Evolutionary conservation across 2,888 invertebrate species (phyloP), one percentile per base, ranked within the genome.

Genomic region (Pyralis farinalis): DNA sequence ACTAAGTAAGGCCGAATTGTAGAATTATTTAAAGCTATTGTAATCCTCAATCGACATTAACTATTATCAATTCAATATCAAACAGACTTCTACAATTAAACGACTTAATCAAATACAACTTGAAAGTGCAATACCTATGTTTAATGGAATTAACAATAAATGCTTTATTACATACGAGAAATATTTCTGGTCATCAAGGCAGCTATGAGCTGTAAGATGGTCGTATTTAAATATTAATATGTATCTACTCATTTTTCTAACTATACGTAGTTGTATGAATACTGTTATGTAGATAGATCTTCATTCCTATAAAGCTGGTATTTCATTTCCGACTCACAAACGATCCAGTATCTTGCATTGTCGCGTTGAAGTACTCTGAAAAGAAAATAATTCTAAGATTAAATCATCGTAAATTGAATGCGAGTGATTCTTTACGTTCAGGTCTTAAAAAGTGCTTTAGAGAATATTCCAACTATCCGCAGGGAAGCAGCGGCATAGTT

Each of bases 281-380:
- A 87, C 87, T 87, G 87, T 84, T 73, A 70, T 72, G 72, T 80
- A 79, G 76, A 81, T 80, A 86, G 85, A 85, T 86, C 86, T 81
- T 81, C 73, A 63, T 84, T 84, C 83, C 82, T 63, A 73, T 64
- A 69, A 71, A 73, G 69, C 70, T 65, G 72, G 63, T 62, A 69
- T 69, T 69, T 64, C 65, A 71, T 72, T 69, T 56, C 47, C 73
- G 70, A 55, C 67, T 60, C 58, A 57, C 57, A 58, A 59, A 54
- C 67, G 52, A 56, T 66, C 61, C 70, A 64, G 63, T 63, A 63
- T 62, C 62, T 66, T 69, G 63, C 52, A 65, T 73, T 65, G 64
- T 67, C 65, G 57, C 81, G 25, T 25, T 25, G 25, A 8, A 78
- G 79, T 76, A 77, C 76, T 75, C 78, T 75, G 75, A 48, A 77